Evolutionary conservation across 2,797 vertebrate genomes (phyloP), one percentile per base, ranked within the genome.

Genomic region (Synaphobranchus kaupii): DNA sequence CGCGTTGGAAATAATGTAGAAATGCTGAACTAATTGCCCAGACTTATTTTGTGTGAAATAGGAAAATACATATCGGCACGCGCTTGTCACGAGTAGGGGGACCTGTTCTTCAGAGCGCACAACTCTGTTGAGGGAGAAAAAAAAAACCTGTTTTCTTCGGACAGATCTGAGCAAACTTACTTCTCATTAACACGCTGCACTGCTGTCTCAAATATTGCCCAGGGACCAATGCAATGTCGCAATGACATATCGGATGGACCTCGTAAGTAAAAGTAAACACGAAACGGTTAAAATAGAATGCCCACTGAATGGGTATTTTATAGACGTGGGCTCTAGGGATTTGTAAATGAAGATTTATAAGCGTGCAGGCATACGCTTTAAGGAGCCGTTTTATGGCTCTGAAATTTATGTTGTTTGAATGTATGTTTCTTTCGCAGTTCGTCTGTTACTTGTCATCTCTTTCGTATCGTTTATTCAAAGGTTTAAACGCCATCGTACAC

Each of bases 261-360:
- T 88, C 48, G 39, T 80, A 71, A 73, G 50, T 60, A 66, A 84
- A 84, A 78, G 81, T 66, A 88, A 88, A 76, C 63, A 83, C 66
- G 20, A 83, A 84, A 88, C 81, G 54, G 85, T 88, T 88, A 86
- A 88, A 88, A 78, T 15, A 86, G 85, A 86, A 86, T 86, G 88
- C 39, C 80, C 85, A 84, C 85, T 84, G 85, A 84, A 73, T 34
- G 81, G 88, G 81, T 85, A 88, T 84, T 84, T 88, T 78, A 80
- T 56, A 28, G 85, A 31, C 81, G 82, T 76, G 80, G 68, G 68
- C 87, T 86, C 84, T 66, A 8, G 88, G 88, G 60, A 66, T 48
- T 34, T 83, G 82, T 76, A 86, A 86, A 86, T 86, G 81, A 88
- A 86, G 80, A 88, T 88, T 86, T 84, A 88, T 84, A 84, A 86